Evolutionary conservation across 2,113 vertebrate genomes (phyloP).

Genomic region (Neopipo cinnamomea): DNA sequence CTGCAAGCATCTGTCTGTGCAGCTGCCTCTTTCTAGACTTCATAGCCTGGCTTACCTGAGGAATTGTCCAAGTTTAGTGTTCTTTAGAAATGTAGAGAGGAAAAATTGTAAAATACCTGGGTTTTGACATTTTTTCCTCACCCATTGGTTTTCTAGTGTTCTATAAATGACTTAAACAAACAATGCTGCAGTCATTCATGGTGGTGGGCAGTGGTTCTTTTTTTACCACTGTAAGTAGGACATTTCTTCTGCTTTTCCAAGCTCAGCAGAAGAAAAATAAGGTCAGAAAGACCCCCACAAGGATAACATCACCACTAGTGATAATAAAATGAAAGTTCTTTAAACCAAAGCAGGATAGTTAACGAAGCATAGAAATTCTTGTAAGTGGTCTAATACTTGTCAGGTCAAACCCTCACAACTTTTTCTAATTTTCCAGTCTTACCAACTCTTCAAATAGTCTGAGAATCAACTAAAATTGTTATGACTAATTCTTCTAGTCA

Average conservation of each 20-base stretch:
- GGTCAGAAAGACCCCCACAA: not conserved
- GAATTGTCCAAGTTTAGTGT: no score
- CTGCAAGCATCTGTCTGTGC: rapidly evolving
- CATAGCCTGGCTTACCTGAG: not conserved
- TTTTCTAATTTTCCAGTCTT: not conserved
- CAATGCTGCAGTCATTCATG: not conserved
- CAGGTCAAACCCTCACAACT: not conserved
- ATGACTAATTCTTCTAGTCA: not conserved
- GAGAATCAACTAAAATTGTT: not conserved
- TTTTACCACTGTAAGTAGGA: not conserved
- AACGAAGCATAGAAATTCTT: not conserved
- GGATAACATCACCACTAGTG: not conserved
- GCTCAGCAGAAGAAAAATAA: not conserved
- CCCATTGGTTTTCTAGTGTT: not conserved
- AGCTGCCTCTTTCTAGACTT: not conserved
- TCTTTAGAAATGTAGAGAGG: not conserved
- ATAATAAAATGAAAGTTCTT: not conserved
- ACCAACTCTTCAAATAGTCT: not conserved
- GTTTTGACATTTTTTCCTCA: not conserved
- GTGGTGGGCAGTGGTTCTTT: not conserved
- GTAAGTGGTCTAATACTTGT: not conserved
- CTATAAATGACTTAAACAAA: not conserved
- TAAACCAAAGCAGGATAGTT: not conserved
- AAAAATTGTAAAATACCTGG: not conserved
- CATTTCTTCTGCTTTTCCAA: not conserved